Conservation (phyloP, 2,797 vertebrate species). For the Myripristis jacobus region DNA sequence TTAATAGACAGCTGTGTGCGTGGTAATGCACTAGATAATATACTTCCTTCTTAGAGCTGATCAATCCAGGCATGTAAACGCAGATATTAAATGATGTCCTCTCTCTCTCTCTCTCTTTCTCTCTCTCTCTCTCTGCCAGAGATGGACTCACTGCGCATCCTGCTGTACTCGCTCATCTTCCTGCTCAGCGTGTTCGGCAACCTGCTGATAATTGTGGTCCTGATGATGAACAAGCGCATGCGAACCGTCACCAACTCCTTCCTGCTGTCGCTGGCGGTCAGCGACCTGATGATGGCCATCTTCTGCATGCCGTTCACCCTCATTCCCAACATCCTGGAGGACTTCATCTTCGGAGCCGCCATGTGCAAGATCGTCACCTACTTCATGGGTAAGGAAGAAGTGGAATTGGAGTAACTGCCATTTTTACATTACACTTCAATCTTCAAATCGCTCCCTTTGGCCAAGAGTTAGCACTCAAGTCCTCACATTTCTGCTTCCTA, state of each 20-base stretch:
- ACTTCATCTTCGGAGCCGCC: slow-evolving; percentile 91
- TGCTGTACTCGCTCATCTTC: slow-evolving; percentile 92
- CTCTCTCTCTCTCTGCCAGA: slow-evolving; percentile 74
- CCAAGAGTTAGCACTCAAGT: no score
- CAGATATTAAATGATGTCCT: neutral
- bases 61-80: neutral
- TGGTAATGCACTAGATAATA: slow-evolving; percentile 30
- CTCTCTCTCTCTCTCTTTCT: slow-evolving; percentile 20
- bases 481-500: no score
- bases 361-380: slow-evolving; percentile 92
- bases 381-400: slow-evolving; percentile 88
- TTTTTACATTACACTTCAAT: no score
- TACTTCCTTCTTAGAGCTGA: slow-evolving; percentile 29
- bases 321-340: slow-evolving; percentile 90
- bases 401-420: no score
- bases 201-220: slow-evolving; percentile 90
- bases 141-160: slow-evolving; percentile 83
- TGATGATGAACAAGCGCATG: slow-evolving; percentile 91
- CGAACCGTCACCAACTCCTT: slow-evolving; percentile 96
- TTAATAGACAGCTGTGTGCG: neutral
- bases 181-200: slow-evolving; percentile 92
- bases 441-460: no score
- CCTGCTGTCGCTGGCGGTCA: slow-evolving; percentile 93
- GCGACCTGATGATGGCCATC: slow-evolving; percentile 93
- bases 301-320: slow-evolving; percentile 98